phyloP scores from a whole-genome alignment of 2,113 vertebrate genomes.

The Peucedramus taeniatus region DNA sequence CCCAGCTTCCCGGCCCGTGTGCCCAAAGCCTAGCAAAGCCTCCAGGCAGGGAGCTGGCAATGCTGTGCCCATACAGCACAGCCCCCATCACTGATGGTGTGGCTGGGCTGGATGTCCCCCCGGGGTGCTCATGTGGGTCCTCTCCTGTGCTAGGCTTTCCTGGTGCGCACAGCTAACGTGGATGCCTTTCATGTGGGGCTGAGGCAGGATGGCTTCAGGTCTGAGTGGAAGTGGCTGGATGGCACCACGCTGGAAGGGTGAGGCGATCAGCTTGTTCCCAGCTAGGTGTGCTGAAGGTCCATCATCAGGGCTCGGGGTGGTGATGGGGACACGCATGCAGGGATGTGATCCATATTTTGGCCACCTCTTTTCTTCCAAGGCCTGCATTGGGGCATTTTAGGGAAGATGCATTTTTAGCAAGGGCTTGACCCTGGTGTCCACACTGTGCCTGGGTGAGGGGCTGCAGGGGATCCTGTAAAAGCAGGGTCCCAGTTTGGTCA shows the following conservation, averaged over 20 bases:
- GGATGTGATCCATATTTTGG: not conserved
- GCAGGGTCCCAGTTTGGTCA: not conserved
- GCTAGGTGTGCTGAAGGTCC: not conserved
- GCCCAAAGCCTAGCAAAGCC: not conserved
- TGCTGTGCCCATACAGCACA: not conserved
- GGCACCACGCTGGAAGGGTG: not conserved
- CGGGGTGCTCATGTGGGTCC: rapidly evolving
- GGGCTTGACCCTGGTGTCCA: no score
- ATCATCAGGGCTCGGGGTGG: rapidly evolving
- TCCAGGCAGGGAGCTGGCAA: not conserved
- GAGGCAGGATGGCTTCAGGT: not conserved
- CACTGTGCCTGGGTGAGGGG: not conserved
- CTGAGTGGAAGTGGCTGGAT: constrained; percentile 46
- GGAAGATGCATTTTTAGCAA: not conserved
- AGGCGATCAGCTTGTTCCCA: not conserved
- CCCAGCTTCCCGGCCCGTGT: not conserved
- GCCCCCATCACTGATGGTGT: rapidly evolving
- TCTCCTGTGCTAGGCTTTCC: not conserved
- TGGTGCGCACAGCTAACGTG: not conserved
- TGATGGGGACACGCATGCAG: not conserved
- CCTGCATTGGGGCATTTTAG: not conserved
- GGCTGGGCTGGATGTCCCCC: not conserved
- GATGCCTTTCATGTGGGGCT: not conserved
- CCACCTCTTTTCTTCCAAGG: not conserved
- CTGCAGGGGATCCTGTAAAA: not conserved